A percentile compares a stretch with the other conserved stretches of the same genome.
phyloP scores from a whole-genome alignment of 2,797 vertebrate genomes.

The Schizopygopsis pylzovi region DNA sequence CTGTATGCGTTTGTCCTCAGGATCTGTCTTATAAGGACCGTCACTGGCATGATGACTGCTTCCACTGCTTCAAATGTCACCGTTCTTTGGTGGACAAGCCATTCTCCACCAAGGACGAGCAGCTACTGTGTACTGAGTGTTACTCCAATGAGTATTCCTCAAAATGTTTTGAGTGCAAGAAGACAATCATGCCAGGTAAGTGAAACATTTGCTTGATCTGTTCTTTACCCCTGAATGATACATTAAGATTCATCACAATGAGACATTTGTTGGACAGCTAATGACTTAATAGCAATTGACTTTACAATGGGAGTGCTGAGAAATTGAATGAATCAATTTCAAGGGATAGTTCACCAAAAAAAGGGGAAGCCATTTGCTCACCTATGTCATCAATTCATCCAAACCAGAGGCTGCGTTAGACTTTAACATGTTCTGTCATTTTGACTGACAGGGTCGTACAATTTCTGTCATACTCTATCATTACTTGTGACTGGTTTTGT shows the following conservation, averaged over 20 bases:
- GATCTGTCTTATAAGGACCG: conserved; percentile 92
- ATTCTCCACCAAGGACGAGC: conserved; percentile 88
- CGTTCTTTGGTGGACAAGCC: conserved; percentile 87
- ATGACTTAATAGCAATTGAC: background rate
- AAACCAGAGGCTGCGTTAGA: no score
- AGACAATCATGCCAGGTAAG: conserved; percentile 95
- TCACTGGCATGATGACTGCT: conserved; percentile 94
- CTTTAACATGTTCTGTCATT: no score
- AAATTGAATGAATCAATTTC: background rate
- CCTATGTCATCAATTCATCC: background rate
- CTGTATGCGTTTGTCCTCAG: conserved; percentile 67
- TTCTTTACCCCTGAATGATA: background rate
- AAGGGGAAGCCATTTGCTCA: background rate
- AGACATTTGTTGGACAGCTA: background rate
- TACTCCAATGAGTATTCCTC: conserved; percentile 91
- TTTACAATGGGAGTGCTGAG: background rate
- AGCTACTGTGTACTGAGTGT: conserved; percentile 90
- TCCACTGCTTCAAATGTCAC: conserved; percentile 87
- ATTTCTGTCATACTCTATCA: no score
- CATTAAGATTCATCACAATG: background rate
- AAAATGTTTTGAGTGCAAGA: conserved; percentile 89
- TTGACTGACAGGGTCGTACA: no score
- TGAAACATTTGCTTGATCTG: background rate
- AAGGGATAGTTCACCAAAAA: background rate
- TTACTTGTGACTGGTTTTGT: no score